A percentile compares a stretch with the other conserved stretches of the same genome.
Evolutionary conservation across 2,797 vertebrate genomes (phyloP).

Genomic region (Microhierax caerulescens): DNA sequence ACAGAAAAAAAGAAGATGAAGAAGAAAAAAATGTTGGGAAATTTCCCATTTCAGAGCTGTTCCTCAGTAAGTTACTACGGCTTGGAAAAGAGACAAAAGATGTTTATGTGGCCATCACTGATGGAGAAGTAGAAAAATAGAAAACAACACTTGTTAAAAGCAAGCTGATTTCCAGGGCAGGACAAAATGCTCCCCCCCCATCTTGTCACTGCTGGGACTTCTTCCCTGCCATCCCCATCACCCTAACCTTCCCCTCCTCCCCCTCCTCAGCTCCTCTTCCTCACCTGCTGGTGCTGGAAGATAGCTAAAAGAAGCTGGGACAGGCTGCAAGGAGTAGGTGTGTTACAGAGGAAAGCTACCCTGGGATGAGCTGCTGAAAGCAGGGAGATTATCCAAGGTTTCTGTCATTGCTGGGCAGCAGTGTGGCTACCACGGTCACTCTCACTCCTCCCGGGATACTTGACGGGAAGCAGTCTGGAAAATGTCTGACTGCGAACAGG

Average conservation of each 20-base stretch:
- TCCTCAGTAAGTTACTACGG: neutral
- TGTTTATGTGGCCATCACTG: neutral
- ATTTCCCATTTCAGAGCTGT: neutral
- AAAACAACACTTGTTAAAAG: neutral
- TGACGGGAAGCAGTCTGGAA: neutral
- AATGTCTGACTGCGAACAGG: neutral
- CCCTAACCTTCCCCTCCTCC: neutral
- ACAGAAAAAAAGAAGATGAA: neutral
- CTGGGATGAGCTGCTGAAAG: neutral
- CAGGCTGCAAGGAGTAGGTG: neutral
- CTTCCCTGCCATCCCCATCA: neutral
- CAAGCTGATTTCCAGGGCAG: neutral
- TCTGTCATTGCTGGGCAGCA: neutral
- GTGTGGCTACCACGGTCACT: rapidly evolving
- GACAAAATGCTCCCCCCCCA: rapidly evolving
- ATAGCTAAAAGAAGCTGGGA: neutral
- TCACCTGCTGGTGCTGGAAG: neutral
- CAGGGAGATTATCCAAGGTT: neutral
- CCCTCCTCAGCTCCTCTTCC: neutral
- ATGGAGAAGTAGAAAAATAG: neutral
- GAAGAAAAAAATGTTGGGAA: neutral
- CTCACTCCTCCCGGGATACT: rapidly evolving
- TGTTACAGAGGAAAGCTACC: neutral
- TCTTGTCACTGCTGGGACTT: neutral
- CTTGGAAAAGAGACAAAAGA: neutral